Base-by-base conservation (phyloP, 2,113 vertebrate genomes). In the Psittacus erithacus region DNA sequence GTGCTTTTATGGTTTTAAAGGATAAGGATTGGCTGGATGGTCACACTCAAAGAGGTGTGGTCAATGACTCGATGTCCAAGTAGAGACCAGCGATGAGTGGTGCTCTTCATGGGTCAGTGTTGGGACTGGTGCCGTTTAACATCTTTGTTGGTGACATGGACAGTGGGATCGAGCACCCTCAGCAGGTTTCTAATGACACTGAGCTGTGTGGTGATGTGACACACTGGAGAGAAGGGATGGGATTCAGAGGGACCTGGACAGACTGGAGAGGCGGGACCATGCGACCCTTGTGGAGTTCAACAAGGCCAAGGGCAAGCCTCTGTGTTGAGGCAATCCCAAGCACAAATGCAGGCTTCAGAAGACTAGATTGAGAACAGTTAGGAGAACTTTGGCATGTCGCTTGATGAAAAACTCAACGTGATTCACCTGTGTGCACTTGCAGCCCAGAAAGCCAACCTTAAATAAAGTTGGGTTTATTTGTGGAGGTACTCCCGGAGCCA, bases 121-220 rank as follows among this genome's bases (percentile, higher is more conserved):
- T 60, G 67, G 65, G 50, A 3, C 6, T 9, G 7, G 27, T 0
- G 0, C 27, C 71, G 35, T 33, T n/a, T 22, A 59, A 4, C 64
- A 47, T 11, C 35, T 13, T 50, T 70, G n/a, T 2, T 3, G 12
- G 47, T 17, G 27, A 19, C 43, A 11, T 1, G 11, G 25, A 13
- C 49, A 19, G 13, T 11, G 35, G 62, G 11, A 49, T 0, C 5
- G 35, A 13, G 12, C 17, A 7, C 73, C 64, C 22, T 28, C 27
- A 13, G 1, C n/a, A 43, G 35, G 29, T 13, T 5, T 57, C 22
- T 7, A 6, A 2, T 0, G 5, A 13, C 41, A 33, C 27, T 7
- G 20, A 49, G 31, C 25, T 49, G 9, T 47, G 47, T 18, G 57
- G 57, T 59, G 13, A 22, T 35, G 57, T 11, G 11, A 31, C 49